These are phyloP conservation scores for Apostichopus parvimensis DNA, from an alignment of 35 echinoderm and acorn worm species.

Conservation along the genomic window DNA sequence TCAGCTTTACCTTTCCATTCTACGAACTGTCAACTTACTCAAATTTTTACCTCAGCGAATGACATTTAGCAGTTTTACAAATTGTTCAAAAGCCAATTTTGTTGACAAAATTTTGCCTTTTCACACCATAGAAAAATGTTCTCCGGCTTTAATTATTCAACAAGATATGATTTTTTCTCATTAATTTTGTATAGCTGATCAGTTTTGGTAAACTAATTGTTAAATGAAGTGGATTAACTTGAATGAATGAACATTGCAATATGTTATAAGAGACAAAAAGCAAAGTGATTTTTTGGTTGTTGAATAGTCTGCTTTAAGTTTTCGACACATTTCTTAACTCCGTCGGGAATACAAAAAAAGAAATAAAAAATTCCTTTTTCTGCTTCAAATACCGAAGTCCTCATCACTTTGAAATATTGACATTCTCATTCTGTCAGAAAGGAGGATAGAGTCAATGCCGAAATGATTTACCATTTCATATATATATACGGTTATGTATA, in stretches of 20 bases:
- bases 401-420: neutral
- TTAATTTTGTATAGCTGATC: neutral
- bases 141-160: no score
- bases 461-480: neutral
- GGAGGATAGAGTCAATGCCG: neutral
- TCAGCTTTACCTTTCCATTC: no score
- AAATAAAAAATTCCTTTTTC: neutral
- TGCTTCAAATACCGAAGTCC: neutral
- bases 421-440: neutral
- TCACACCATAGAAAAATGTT: neutral
- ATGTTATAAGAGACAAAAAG: neutral
- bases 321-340: neutral
- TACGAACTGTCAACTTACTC: no score
- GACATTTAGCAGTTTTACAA: neutral
- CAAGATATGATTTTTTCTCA: no score
- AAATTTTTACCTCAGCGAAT: no score
- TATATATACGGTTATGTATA: neutral
- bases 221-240: neutral
- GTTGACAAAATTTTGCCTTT: neutral
- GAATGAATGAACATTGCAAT: neutral
- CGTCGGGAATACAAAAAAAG: neutral
- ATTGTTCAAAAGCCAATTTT: neutral
- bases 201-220: neutral
- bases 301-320: neutral
- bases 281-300: neutral